Conservation (phyloP, 1,140 invertebrate genomes). For the Papilio glaucus region DNA sequence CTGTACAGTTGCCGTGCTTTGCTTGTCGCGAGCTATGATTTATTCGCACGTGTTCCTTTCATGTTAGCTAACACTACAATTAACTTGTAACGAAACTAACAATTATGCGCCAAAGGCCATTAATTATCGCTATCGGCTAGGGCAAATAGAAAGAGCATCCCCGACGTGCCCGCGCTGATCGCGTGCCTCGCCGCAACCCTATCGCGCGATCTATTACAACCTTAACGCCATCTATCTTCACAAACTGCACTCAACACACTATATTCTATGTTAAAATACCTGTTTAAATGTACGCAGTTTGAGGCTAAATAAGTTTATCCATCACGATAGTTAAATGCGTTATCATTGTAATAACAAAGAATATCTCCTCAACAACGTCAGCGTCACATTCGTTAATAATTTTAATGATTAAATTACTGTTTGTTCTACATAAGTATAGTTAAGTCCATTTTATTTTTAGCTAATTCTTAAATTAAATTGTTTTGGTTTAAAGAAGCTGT, state of each 20-base stretch:
- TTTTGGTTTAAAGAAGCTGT: too few relatives aligned
- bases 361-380: not conserved
- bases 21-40: slow-evolving; percentile 13
- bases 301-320: not conserved
- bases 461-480: too few relatives aligned
- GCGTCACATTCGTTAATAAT: not conserved
- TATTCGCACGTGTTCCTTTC: slow-evolving; percentile 13
- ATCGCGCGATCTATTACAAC: not conserved
- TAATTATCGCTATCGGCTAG: slow-evolving; percentile 27
- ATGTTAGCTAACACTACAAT: slow-evolving; percentile 24
- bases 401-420: not conserved
- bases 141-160: slow-evolving; percentile 35
- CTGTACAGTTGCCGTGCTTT: not conserved
- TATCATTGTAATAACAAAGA: not conserved
- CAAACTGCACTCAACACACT: slow-evolving; percentile 13
- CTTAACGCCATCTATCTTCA: slow-evolving; percentile 5
- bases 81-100: slow-evolving; percentile 34
- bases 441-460: not conserved
- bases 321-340: not conserved
- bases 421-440: too few relatives aligned
- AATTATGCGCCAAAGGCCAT: slow-evolving; percentile 35
- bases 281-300: slow-evolving; percentile 3
- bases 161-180: slow-evolving; percentile 18
- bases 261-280: slow-evolving; percentile 10
- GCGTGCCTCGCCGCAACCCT: not conserved